These are phyloP conservation scores for Tylochromis polylepis DNA, from an alignment of 2,113 vertebrate species.

Conservation along the genomic window DNA sequence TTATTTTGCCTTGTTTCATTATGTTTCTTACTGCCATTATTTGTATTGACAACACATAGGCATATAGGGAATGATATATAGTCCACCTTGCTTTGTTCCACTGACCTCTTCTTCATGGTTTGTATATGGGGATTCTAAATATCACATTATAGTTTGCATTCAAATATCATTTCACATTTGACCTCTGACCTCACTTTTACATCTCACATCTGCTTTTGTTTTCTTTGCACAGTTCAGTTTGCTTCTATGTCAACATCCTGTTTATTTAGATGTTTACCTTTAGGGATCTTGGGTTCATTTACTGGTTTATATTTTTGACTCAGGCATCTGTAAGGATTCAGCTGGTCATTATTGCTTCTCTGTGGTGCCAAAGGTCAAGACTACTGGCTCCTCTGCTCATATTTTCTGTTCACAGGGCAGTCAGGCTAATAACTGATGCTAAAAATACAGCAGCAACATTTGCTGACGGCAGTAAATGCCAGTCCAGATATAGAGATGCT, in stretches of 20 bases:
- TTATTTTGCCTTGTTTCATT: neutral
- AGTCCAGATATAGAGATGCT: neutral
- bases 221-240: neutral
- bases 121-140: neutral
- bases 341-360: neutral
- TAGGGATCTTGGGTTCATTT: neutral
- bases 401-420: neutral
- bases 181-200: neutral
- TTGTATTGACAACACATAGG: neutral
- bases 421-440: constrained; percentile 67
- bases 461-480: constrained; percentile 45
- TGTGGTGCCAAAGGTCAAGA: neutral
- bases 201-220: neutral
- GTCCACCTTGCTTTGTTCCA: neutral
- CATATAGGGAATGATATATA: neutral
- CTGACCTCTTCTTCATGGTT: neutral
- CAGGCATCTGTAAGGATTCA: neutral
- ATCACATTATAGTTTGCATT: neutral
- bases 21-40: neutral
- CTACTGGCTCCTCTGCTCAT: neutral
- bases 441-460: constrained; percentile 76
- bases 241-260: neutral
- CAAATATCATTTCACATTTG: neutral
- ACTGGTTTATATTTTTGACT: neutral
- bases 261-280: neutral